Percentiles rank a stretch among this genome's conserved stretches.
Evolutionary conservation across 1,140 invertebrate species (phyloP).

Genomic region (Diploscapter pachys): DNA sequence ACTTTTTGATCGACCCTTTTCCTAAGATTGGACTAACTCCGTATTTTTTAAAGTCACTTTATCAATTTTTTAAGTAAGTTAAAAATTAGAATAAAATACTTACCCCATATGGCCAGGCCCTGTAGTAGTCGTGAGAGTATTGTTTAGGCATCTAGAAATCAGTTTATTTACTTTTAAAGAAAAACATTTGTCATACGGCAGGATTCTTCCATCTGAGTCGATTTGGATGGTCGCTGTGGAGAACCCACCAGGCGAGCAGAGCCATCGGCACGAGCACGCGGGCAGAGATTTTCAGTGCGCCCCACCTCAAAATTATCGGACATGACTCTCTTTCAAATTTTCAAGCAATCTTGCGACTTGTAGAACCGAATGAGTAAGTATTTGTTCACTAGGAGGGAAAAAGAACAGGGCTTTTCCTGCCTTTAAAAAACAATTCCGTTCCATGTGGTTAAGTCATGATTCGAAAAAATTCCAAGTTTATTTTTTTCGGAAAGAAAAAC

Average conservation of each 20-base stretch:
- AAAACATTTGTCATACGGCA: constrained; percentile 26
- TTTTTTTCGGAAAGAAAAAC: not conserved
- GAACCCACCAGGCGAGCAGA: constrained; percentile 37
- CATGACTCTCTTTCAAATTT: not conserved
- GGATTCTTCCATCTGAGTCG: constrained; percentile 47
- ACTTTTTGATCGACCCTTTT: too few species aligned
- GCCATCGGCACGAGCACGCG: constrained; percentile 46
- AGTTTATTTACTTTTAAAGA: not conserved
- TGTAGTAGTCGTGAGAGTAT: constrained; percentile 53
- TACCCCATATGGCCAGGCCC: constrained; percentile 41
- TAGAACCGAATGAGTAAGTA: not conserved
- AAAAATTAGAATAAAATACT: too few species aligned
- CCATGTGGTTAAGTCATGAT: not conserved
- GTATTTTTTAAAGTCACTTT: too few species aligned
- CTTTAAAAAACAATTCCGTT: too few species aligned
- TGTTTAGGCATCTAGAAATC: constrained; percentile 54
- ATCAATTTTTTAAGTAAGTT: too few species aligned
- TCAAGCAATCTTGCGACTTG: not conserved
- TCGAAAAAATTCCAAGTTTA: constrained; percentile 1
- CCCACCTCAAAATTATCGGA: constrained; percentile 36
- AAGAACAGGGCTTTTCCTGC: too few species aligned
- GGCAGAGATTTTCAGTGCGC: constrained; percentile 33
- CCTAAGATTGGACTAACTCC: too few species aligned
- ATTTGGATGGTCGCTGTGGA: constrained; percentile 40
- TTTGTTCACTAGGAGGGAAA: too few species aligned